Evolutionary conservation across 1,140 invertebrate species (phyloP), one percentile per base, ranked within the genome.

Genomic region (Drosophila simulans): DNA sequence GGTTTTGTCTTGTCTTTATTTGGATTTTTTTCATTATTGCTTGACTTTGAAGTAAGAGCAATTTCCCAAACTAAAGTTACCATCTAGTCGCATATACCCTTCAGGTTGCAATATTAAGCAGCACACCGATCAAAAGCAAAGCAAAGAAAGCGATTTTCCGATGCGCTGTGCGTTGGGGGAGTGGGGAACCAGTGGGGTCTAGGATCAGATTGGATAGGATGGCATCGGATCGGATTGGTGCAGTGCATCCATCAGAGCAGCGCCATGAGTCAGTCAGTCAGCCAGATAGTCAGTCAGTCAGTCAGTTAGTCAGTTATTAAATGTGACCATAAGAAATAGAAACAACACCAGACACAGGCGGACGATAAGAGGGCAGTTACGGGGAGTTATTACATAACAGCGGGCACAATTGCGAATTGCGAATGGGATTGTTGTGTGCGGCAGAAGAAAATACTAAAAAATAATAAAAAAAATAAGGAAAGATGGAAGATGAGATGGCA

Each of bases 221-320:
- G 17, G 51, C 39, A 59, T 51, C 13, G 45, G 25, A 20, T n/a
- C 40, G 46, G 58, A 73, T 73, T 43, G 43, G 45, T 31, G 46
- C 52, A 64, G 58, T 74, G 71, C 71, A 74, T 74, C 71, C 70
- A 74, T 74, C 70, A 74, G 69, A 73, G 37, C 59, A 66, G 62
- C 63, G 54, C 37, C 37, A 59, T 42, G 8, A 20, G 40, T 65
- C 51, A 34, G 52, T 54, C 58, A 55, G 37, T 17, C 55, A 48
- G n/a, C 22, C 37, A 64, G 4, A 69, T 42, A 60, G 72, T 65
- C 77, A 70, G 78, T 66, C 75, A 49, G 22, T 37, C 57, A 59
- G 60, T 69, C 45, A 53, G 54, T 79, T 70, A 64, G n/a, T 77
- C 70, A 64, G 79, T 88, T 86, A 86, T 86, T 86, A 86, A 86